phyloP scores from a whole-genome alignment of 2,888 invertebrate genomes.

The Schrankia costaestrigalis region DNA sequence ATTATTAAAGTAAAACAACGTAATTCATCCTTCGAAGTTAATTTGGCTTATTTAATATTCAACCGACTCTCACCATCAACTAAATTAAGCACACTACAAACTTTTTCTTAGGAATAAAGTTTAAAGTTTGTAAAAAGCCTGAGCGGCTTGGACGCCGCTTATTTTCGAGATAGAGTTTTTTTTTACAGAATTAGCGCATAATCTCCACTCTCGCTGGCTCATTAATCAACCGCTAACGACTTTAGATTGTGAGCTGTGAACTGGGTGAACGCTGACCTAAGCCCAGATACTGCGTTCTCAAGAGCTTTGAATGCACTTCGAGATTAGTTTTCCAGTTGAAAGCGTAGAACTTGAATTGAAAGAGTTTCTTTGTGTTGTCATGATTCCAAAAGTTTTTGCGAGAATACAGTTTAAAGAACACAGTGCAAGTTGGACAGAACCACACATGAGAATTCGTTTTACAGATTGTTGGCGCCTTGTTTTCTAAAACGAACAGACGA shows the following conservation, averaged over 20 bases:
- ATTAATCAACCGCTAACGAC: constrained; percentile 70
- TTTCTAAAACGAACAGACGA: too few relatives aligned
- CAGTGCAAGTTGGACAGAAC: too few relatives aligned
- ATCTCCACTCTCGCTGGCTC: constrained; percentile 47
- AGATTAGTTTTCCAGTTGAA: constrained; percentile 28
- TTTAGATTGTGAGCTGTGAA: constrained; percentile 35
- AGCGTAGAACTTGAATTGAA: too few relatives aligned
- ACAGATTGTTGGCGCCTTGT: too few relatives aligned
- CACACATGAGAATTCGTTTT: too few relatives aligned
- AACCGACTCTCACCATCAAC: constrained; percentile 34
- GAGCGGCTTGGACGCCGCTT: constrained; percentile 20
- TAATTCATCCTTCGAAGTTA: constrained; percentile 32
- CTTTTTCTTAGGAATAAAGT: constrained; percentile 35
- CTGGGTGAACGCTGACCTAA: constrained; percentile 33
- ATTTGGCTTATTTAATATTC: constrained; percentile 48
- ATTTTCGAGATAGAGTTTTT: constrained; percentile 37
- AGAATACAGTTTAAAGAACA: too few relatives aligned
- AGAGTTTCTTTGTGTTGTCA: too few relatives aligned
- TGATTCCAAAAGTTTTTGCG: too few relatives aligned
- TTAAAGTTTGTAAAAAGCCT: constrained; percentile 38
- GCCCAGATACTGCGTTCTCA: constrained; percentile 26
- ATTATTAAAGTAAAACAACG: constrained; percentile 25
- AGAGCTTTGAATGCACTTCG: constrained; percentile 25
- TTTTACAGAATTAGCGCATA: constrained; percentile 57
- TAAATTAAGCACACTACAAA: constrained; percentile 37